These are phyloP conservation scores for Gadus macrocephalus DNA, from an alignment of 2,113 vertebrate genomes.

Conservation along the genomic window DNA sequence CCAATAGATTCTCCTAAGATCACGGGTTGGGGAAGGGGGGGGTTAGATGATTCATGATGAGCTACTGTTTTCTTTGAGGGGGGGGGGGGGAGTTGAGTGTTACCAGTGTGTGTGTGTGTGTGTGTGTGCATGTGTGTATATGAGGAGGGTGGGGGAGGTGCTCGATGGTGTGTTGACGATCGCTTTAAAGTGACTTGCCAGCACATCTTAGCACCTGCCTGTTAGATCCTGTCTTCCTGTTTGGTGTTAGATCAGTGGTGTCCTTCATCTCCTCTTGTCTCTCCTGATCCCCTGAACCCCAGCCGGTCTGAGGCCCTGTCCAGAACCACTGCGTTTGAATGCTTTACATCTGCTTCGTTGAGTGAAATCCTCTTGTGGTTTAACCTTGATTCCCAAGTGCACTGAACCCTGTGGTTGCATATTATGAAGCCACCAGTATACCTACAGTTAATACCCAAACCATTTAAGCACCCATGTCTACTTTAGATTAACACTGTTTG, in stretches of 20 bases:
- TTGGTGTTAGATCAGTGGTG: constrained; percentile 14
- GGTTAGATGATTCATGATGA: neutral
- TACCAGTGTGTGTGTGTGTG: no score
- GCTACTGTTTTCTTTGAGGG: no score
- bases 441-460: constrained; percentile 6
- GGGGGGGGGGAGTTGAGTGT: no score
- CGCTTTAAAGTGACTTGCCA: neutral
- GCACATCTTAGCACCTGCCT: constrained; percentile 4
- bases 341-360: constrained; percentile 41
- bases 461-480: constrained; percentile 14
- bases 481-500: neutral
- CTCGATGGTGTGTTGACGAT: neutral
- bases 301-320: constrained; percentile 27
- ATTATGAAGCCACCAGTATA: constrained; percentile 10
- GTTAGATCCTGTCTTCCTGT: constrained; percentile 1
- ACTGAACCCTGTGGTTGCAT: constrained; percentile 31
- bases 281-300: constrained; percentile 26
- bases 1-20: constrained; percentile 43
- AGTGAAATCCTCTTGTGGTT: constrained; percentile 9
- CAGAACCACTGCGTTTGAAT: constrained; percentile 39
- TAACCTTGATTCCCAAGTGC: constrained; percentile 53
- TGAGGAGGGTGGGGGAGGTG: no score
- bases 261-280: constrained; percentile 7
- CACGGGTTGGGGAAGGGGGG: neutral
- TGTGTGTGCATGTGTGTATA: no score